Base-by-base conservation (phyloP, 2,797 vertebrate species). In the Anisognathus igniventris region DNA sequence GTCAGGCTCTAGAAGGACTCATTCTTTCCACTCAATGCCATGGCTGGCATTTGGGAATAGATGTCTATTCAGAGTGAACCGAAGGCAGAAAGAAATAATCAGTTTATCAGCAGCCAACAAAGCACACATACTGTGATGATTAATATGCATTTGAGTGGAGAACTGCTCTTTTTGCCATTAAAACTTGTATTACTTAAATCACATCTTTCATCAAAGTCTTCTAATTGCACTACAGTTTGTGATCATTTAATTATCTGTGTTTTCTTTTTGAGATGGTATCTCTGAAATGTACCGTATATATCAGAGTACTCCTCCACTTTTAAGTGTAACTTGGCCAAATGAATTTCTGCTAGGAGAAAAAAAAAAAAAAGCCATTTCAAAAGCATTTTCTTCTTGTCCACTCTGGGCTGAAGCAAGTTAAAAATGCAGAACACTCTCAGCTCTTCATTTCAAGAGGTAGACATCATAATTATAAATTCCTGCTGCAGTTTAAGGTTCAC, bases 241-340 rank as follows among this genome's bases (percentile, higher is more conserved):
- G 95, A 95, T 95, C 53, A 90, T 96, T 95, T 94, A 94, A 95
- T 96, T 96, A 89, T 80, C 77, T 83, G 61, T 35, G 24, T 92
- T 91, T 90, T 85, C 72, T 67, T 82, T 70, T 54, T 22, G 71
- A 78, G 82, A 91, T 20, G 24, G 23, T 42, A 48, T 89, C 86
- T 91, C 60, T 19, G 42, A 90, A 72, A 85, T 18, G n/a, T 37
- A 81, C 42, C 8, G 0, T 66, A 86, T 45, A 27, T 84, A 72
- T 39, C 54, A 50, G 23, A 85, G 24, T 42, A 47, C 15, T 71
- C 17, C 48, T 74, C 84, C 30, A 56, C 14, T 66, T 77, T 33
- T 15, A 22, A 74, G 24, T 16, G 24, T 14, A 70, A 72, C 23
- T 15, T 18, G 66, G 50, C 3, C 67, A 73, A 65, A 65, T 4